Evolutionary conservation across 2,888 invertebrate genomes (phyloP), one percentile per base, ranked within the genome.

Genomic region (Malacosoma neustria): DNA sequence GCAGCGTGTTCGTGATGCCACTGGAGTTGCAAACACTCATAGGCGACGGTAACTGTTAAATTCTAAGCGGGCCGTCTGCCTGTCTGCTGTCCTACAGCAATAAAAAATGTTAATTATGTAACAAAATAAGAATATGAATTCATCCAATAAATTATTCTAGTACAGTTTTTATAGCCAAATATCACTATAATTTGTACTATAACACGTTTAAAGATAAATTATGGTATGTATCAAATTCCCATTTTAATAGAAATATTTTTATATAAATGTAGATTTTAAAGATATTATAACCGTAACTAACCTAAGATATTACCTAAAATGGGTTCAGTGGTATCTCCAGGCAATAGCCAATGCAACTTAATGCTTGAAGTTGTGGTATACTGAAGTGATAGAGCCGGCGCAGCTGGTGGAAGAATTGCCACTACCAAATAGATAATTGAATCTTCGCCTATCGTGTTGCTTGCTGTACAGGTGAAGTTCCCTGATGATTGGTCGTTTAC

Each of bases 401-500:
- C 87, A 35, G 85, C 85, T 0, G 94, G 94, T 14, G 93, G 90
- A 67, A 92, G 87, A 57, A 94, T 89, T 0, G 93, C 93, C 36
- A 90, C 86, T 46, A 96, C 88, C 32, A 89, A 88, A 71, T 95
- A 95, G 37, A 91, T 90, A 42, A 96, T 91, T 46, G 92, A 91
- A 72, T 96, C 96, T 53, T 91, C 92, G 9, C 96, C 96, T 54
- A 93, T 91, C 15, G 91, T 87, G 82, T 96, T 96, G 61, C 91
- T 92, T 12, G 93, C 93, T 4, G 91, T 90, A 60, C 94, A 94
- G 1, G 92, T 91, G 74, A 93, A 94, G 87, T 94, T 94, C 45
- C 93, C 93, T 4, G 92, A 90, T 3, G 93, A 88, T 35, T 91
- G 90, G 46, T 89, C 89, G 64, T 92, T 92, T 30, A 92, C 87